Evolutionary conservation across 2,888 invertebrate genomes (phyloP), one percentile per base, ranked within the genome.

Genomic region (Diabrotica balteata): DNA sequence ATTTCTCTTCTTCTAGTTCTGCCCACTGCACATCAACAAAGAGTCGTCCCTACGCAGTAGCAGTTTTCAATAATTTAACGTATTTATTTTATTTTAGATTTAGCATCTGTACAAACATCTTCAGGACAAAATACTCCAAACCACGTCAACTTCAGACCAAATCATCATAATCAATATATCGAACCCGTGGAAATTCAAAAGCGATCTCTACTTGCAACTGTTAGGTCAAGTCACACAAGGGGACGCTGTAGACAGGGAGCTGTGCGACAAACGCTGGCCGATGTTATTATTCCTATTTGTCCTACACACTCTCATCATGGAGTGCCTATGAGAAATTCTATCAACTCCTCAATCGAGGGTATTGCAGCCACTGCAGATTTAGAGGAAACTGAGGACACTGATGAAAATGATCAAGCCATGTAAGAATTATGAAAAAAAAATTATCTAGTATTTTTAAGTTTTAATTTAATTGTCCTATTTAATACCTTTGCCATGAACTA

Each of bases 361-460:
- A 80, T 78, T 63, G 80, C 79, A 69, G 81, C 78, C 50, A 80
- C 85, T 22, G 79, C 86, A 4, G 83, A 86, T 73, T 84, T 87
- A 66, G 89, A 89, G 44, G 89, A 89, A 53, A 79, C 87, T 0
- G 88, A 89, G 43, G 90, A 89, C 74, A 86, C 86, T 1, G 89
- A 89, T 68, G 90, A 90, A 75, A 86, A 86, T 72, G 89, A 89
- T 59, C 81, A 80, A 53, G 45, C 61, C 8, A 77, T 80, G 83
- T 83, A 76, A 74, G 76, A 72, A 60, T 17, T 17, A 52, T 32
- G 8, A 7, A 50, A 2, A 58, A 17, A 17, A 1, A 17, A 1
- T 17, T 17, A 17, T 2, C 17, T 17, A 17, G 17, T 17, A 17
- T 17, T 17, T 17, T 17, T 17, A 17, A 17, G 17, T 17, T 1